Conservation (phyloP, 2,888 invertebrate species). For the Dicycla oo region DNA sequence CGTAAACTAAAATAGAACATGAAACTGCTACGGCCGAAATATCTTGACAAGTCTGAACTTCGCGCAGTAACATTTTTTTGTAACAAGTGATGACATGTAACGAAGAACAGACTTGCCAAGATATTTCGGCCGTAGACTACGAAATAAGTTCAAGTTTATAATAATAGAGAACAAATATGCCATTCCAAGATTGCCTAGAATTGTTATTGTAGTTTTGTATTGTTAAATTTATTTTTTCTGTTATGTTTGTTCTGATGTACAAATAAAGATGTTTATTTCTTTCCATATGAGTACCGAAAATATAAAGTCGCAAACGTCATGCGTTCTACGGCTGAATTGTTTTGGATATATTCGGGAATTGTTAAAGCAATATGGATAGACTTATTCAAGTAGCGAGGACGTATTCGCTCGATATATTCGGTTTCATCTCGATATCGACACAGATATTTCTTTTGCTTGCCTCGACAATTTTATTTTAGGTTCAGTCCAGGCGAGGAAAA, state of each 20-base stretch:
- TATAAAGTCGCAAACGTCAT: constrained; percentile 32
- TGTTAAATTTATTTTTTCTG: too few species aligned
- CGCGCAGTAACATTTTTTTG: too few species aligned
- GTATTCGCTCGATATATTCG: constrained; percentile 48
- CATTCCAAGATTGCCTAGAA: too few species aligned
- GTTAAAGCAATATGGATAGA: constrained; percentile 45
- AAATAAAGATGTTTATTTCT: too few species aligned
- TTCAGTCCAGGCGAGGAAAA: constrained; percentile 21
- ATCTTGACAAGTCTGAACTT: too few species aligned
- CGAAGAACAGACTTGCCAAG: too few species aligned
- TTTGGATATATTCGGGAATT: constrained; percentile 42
- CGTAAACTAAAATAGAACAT: constrained; percentile 20
- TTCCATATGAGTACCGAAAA: constrained; percentile 19
- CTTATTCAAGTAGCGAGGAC: constrained; percentile 41
- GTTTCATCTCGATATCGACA: constrained; percentile 46
- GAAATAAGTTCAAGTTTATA: constrained; percentile 1
- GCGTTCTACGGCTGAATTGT: constrained; percentile 38
- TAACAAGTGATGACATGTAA: too few species aligned
- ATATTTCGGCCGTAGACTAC: too few species aligned
- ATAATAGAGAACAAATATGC: constrained; percentile 4
- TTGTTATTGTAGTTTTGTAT: too few species aligned
- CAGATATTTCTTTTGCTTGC: constrained; percentile 45
- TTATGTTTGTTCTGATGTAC: too few species aligned
- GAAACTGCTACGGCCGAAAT: neutral
- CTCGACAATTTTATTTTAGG: constrained; percentile 40